Percentiles rank a stretch among this genome's conserved stretches.
Conservation (phyloP, 53 echinoderm and acorn worm genomes). For the Apostichopus leukothele region DNA sequence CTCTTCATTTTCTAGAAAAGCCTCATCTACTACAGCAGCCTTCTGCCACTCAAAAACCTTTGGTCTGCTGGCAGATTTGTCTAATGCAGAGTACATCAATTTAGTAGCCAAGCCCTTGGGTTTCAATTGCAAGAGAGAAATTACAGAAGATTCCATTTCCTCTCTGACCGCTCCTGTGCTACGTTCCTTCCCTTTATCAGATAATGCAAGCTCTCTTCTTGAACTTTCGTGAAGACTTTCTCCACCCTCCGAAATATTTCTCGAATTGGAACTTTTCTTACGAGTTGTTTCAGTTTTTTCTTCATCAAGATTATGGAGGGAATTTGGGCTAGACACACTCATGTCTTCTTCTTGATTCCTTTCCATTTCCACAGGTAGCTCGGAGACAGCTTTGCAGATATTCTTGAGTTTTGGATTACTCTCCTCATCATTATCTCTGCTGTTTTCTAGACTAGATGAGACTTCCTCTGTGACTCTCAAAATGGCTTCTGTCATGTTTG, state of each 20-base stretch:
- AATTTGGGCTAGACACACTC: neutral
- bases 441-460: conserved; percentile 20
- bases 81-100: neutral
- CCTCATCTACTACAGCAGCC: conserved; percentile 27
- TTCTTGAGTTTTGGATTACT: neutral
- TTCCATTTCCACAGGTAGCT: neutral
- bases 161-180: neutral
- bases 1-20: neutral
- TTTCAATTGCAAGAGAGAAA: neutral
- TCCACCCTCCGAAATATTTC: neutral
- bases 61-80: neutral
- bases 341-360: neutral
- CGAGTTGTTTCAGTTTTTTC: neutral
- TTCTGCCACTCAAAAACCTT: neutral
- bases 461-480: conserved; percentile 30
- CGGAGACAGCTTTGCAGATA: neutral
- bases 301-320: neutral
- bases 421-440: neutral
- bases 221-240: neutral
- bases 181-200: neutral
- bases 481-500: conserved; percentile 26
- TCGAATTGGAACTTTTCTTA: neutral
- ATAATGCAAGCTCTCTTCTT: neutral
- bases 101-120: neutral
- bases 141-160: neutral